Evolutionary conservation across 2,113 vertebrate species (phyloP), one percentile per base, ranked within the genome.

Genomic region (Trogon surrucura): DNA sequence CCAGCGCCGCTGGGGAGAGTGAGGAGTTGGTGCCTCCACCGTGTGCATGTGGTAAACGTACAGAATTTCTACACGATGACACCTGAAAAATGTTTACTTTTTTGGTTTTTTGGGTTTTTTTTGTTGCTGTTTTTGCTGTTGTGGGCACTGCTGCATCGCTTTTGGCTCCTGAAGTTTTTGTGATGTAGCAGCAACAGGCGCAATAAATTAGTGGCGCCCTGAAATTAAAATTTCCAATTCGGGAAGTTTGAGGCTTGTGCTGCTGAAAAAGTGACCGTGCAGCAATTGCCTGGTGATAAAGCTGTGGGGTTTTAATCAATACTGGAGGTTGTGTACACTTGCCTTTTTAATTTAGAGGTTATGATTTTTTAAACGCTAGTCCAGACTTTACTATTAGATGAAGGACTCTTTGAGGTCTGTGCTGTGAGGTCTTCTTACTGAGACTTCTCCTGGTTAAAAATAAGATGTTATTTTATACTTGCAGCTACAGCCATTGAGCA

Each of bases 151-250:
- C 10, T 29, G 53, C 30, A 3, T 16, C 6, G 0, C 47, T 18
- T n/a, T 29, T 1, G 11, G 65, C 15, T 64, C 62, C 15, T 2
- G 50, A 23, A 25, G 36, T 65, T 90, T 84, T 83, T 87, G 26
- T 62, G 57, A 74, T 7, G 50, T 30, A 67, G 75, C 83, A 60
- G 16, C 34, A 82, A 61, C 62, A 27, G 86, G 90, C 34, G 2
- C 41, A 21, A 88, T 87, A 88, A 92, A 93, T 95, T 85, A 93
- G 45, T 2, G 2, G 65, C 70, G 71, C 73, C 83, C 91, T 89
- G 81, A 93, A 95, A 97, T 96, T 74, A 94, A 95, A 75, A 67
- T 90, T 93, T 94, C 70, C 92, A 86, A 32, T 77, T 94, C 36
- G 13, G 80, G 91, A 94, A 89, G 74, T 72, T 69, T 48, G 41